Evolutionary conservation across 2,888 invertebrate species (phyloP), one percentile per base, ranked within the genome.

Genomic region (Dascillus cervinus): DNA sequence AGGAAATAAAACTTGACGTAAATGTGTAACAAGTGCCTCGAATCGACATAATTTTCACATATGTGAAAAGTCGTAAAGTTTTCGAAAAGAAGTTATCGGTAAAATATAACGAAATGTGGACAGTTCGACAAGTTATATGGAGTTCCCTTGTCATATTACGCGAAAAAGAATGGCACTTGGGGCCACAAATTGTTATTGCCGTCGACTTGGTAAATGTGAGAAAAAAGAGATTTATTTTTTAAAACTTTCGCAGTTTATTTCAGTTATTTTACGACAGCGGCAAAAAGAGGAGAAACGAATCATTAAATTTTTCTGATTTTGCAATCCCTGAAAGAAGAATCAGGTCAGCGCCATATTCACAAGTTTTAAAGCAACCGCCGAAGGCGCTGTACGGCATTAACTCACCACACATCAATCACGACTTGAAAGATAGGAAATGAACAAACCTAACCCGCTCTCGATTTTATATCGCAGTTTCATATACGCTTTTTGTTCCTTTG

Each of bases 341-440:
- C 31, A 28, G 36, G 36, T 36, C 36, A 24, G 25, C 30, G 14
- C 17, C 17, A 22, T 32, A 31, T 31, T 32, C 32, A 32, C 19
- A 32, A 17, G 27, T 36, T 28, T 17, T 21, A 13, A 32, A 36
- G 28, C 32, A 36, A 36, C 31, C 36, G 27, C 31, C 24, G 13
- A 24, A 32, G 36, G 31, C 32, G 32, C 13, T 10, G 20, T n/a
- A n/a, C 11, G 34, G 39, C 35, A 34, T 40, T 40, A 37, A 34
- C 37, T 34, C 45, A 43, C 52, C 60, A 56, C 55, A 56, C 61
- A 63, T 63, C 63, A 63, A 63, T 63, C 63, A 62, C 51, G 34
- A 41, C 47, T 46, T 63, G 63, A 63, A 62, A 62, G 63, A 61
- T 63, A 62, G 63, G 63, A 63, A 63, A 63, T 63, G 63, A 62